A percentile compares a stretch with the other conserved stretches of the same genome.
phyloP scores from a whole-genome alignment of 2,888 invertebrate genomes.

The Dicyrtoma fusca region DNA sequence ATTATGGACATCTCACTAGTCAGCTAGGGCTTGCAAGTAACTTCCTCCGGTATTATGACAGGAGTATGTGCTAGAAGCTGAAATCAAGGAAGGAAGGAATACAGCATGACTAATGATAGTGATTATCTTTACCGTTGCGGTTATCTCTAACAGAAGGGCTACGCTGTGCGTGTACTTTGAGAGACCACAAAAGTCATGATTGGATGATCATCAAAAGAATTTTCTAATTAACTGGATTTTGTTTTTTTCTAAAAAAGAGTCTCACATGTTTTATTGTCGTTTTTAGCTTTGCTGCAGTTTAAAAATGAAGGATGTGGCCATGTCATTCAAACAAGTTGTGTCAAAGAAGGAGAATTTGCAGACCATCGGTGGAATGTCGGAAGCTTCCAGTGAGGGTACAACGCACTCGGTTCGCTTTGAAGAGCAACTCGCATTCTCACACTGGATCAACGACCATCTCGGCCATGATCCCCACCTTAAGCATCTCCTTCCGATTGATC shows the following conservation, averaged over 20 bases:
- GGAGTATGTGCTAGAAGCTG: too few species aligned
- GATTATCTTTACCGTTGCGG: too few species aligned
- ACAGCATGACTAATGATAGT: too few species aligned
- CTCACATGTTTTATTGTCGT: too few species aligned
- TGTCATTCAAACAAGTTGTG: conserved; percentile 89
- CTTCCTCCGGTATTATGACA: too few species aligned
- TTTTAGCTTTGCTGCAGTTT: conserved; percentile 77
- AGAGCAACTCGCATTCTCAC: conserved; percentile 96
- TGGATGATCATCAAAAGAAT: conserved; percentile 11
- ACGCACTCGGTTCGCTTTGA: conserved; percentile 93
- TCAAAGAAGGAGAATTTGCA: conserved; percentile 90
- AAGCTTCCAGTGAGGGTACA: conserved; percentile 91
- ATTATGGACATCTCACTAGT: too few species aligned
- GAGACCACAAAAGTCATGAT: not conserved
- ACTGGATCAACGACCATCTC: conserved; percentile 97
- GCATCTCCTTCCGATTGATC: conserved; percentile 87
- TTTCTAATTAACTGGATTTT: conserved; percentile 23
- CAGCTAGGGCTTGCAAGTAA: too few species aligned
- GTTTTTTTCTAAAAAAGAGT: conserved; percentile 14
- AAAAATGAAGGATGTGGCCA: conserved; percentile 86
- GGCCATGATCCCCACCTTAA: conserved; percentile 85
- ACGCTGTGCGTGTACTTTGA: too few species aligned
- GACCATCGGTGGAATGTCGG: conserved; percentile 89
- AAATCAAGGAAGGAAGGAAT: too few species aligned
- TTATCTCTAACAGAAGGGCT: too few species aligned